Evolutionary conservation across 2,888 invertebrate genomes (phyloP), one percentile per base, ranked within the genome.

Genomic region (Aricia artaxerxes): DNA sequence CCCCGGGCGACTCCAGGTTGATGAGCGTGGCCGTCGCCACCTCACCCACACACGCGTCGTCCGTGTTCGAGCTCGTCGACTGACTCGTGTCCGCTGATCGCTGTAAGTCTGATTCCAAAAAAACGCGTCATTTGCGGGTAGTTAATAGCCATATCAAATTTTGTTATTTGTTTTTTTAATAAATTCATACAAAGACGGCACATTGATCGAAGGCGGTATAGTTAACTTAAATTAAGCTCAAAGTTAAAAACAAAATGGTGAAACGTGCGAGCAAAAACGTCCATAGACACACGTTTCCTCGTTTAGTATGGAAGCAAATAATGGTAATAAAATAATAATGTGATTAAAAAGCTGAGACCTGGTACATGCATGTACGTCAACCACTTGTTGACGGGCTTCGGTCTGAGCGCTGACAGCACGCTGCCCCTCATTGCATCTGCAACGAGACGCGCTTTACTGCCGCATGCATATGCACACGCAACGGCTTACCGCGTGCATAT

Each of bases 361-460:
- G 93, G 90, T 81, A 91, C 94, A 94, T 94, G 94, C 94, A 94
- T 91, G 93, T 93, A 94, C 89, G 94, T 93, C 88, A 94, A 91
- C 94, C 94, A 94, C 87, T 94, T 94, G 93, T 92, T 94, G 93
- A 93, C 87, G 85, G 90, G 92, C 79, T 86, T 87, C 84, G 90
- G 91, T 82, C 89, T 89, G 85, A 94, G 88, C 90, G 91, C 88
- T 84, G 92, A 88, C 86, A 91, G 90, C 88, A 91, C 88, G 86
- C 89, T 88, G 90, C 90, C 87, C 87, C 88, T 90, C 88, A 91
- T 87, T 84, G 89, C 85, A 92, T 94, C 94, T 93, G 94, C 89
- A 93, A 94, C 87, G 91, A 88, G 89, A 91, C 84, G 89, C 87
- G 79, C 77, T 72, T 81, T 81, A 79, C 80, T 78, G 78, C 49